Percentiles rank a stretch among this genome's conserved stretches.
Evolutionary conservation across 2,797 vertebrate species (phyloP).

Genomic region (Crenuchus spilurus): DNA sequence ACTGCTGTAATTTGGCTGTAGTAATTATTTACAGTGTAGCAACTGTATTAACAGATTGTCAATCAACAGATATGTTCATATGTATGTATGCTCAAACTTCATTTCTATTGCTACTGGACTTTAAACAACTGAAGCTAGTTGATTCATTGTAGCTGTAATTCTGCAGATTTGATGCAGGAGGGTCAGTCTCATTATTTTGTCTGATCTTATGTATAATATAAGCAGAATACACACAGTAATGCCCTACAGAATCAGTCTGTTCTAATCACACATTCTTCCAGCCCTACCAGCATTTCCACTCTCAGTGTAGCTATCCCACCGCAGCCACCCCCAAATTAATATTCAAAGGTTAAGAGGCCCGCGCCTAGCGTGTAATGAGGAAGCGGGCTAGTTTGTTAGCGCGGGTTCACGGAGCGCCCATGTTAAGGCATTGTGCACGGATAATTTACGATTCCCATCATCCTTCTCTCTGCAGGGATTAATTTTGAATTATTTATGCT

Average conservation of each 20-base stretch:
- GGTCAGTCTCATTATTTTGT: too few species aligned
- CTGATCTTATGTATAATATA: too few species aligned
- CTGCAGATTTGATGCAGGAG: too few species aligned
- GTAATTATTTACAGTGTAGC: too few species aligned
- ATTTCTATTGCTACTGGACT: too few species aligned
- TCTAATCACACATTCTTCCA: conserved; percentile 20
- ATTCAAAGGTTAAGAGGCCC: conserved; percentile 95
- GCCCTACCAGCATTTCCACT: conserved; percentile 29
- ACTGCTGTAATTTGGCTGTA: too few species aligned
- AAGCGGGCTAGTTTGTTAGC: conserved; percentile 92
- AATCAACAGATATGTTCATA: too few species aligned
- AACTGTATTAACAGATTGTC: too few species aligned
- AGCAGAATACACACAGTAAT: conserved; percentile 37
- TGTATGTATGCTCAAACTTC: too few species aligned
- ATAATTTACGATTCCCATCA: conserved; percentile 98
- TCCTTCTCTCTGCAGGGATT: conserved; percentile 94
- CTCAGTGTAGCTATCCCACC: conserved; percentile 62
- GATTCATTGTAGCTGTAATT: too few species aligned
- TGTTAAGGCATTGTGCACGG: conserved; percentile 89
- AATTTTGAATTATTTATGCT: conserved; percentile 99
- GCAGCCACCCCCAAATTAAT: conserved; percentile 85
- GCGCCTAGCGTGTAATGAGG: conserved; percentile 91
- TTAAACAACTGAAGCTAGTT: too few species aligned
- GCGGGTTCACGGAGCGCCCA: conserved; percentile 90
- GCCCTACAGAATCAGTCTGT: conserved; percentile 1